Evolutionary conservation across 2,113 vertebrate species (phyloP), one percentile per base, ranked within the genome.

Genomic region (Aspidoscelis tigris): DNA sequence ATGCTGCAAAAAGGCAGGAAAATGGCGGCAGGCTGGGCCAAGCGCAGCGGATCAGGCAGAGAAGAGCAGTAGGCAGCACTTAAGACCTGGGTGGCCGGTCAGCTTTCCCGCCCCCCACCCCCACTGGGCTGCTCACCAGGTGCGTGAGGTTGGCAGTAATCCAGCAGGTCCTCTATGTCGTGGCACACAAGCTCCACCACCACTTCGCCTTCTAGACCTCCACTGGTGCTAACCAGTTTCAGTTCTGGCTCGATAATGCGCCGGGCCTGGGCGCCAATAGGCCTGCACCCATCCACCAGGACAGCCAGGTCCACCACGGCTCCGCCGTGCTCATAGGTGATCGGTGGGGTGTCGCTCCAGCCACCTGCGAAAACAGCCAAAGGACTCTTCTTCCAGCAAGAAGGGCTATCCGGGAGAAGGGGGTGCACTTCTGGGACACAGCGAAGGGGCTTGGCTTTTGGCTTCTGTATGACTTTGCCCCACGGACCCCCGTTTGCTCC

Each of bases 311-410:
- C 97, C 83, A 98, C 95, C 89, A 99, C 98, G 0, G 97, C 96
- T 18, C 98, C 99, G 0, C 99, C 98, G 0, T 97, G 97, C 92
- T 99, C 98, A 0, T 99, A 99, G 2, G 98, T 97, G 65, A 99
- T 97, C 4, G 99, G 99, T 0, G 99, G 99, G 0, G 99, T 99
- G 93, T 99, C 99, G 0, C 98, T 99, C 98, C 98, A 99, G 72
- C 98, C 98, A 0, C 99, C 99, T 99, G 78, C 0, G 33, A 43
- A n/a, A 41, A 11, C 44, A 43, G 58, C 10, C 39, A 43, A 12
- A 10, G 33, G n/a, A 12, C 39, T 4, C 33, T 43, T 33, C 33
- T 21, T 53, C 24, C 75, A 18, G 6, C 20, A 24, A 47, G 24
- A 55, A n/a, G 47, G 44, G 43, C 43, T 16, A 21, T 43, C 43